Percentiles rank a stretch among this genome's conserved stretches.
These are phyloP conservation scores for Garra rufa DNA, from an alignment of 2,113 vertebrate species.

Conservation along the genomic window DNA sequence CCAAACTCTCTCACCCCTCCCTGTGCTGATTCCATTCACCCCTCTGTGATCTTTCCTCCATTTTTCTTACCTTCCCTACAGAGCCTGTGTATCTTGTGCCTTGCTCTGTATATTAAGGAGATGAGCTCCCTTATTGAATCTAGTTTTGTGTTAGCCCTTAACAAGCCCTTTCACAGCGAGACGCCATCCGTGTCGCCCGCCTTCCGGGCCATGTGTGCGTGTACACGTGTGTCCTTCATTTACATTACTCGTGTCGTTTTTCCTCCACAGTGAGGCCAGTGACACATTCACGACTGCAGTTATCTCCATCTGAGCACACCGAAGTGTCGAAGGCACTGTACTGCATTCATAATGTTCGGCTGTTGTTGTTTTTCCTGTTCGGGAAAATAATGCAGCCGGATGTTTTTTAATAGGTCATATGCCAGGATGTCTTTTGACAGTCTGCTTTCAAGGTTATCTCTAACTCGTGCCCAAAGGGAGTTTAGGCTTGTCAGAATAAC, in stretches of 20 bases:
- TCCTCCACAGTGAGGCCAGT: constrained; percentile 15
- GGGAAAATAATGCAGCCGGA: constrained; percentile 36
- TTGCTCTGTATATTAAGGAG: constrained; percentile 65
- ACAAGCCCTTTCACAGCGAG: constrained; percentile 66
- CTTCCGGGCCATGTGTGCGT: not conserved
- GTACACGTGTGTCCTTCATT: constrained; percentile 41
- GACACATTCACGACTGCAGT: constrained; percentile 27
- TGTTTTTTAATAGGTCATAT: constrained; percentile 59
- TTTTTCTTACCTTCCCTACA: constrained; percentile 40
- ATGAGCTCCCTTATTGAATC: constrained; percentile 63
- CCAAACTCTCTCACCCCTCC: constrained; percentile 17
- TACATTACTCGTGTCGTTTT: constrained; percentile 38
- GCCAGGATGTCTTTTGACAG: constrained; percentile 52
- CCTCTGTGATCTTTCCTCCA: constrained; percentile 7
- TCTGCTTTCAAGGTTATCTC: constrained; percentile 59
- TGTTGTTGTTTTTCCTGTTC: constrained; percentile 33
- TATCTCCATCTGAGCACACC: constrained; percentile 30
- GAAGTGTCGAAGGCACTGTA: constrained; percentile 12
- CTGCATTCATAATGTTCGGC: constrained; percentile 29
- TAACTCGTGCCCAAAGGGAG: constrained; percentile 54
- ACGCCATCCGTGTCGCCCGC: constrained; percentile 72
- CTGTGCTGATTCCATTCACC: constrained; percentile 29
- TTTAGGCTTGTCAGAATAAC: constrained; percentile 49
- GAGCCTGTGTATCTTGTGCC: constrained; percentile 46
- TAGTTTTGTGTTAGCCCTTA: constrained; percentile 65